Evolutionary conservation across 2,888 invertebrate species (phyloP), one percentile per base, ranked within the genome.

Genomic region (Diplolepis rosae): DNA sequence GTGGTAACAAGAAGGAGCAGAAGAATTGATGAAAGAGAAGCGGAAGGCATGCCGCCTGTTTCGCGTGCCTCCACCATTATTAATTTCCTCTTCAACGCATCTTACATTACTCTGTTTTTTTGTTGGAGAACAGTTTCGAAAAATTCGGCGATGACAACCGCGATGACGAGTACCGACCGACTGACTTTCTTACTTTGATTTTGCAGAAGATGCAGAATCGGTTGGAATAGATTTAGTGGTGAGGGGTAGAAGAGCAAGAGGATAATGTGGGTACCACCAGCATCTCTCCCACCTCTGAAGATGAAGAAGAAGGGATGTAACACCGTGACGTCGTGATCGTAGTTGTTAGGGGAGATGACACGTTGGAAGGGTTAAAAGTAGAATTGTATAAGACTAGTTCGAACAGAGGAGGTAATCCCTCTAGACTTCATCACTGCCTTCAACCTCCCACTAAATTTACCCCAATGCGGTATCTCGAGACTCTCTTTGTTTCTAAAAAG

Each of bases 161-260:
- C 77, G 71, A 65, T 76, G 77, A 77, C 78, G 80, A 80, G 80
- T 84, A 79, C 82, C 80, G 83, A 83, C 80, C 79, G 80, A 83
- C 83, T 83, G 82, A 81, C 83, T 80, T 83, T 81, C 80, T 83
- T 80, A 83, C 82, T 79, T 83, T 82, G 85, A 87, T 85, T 87
- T 85, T 86, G 87, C 85, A 83, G 83, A 87, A 86, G 83, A 83
- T 86, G 87, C 87, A 85, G 84, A 87, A 86, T 85, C 82, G 82
- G 79, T 79, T 73, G 76, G 75, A 77, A 77, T 73, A 69, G 76
- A 70, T 79, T 70, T 77, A 75, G 78, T 71, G 74, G 74, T 48
- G 50, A 69, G 69, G 50, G 70, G 68, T 76, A 77, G 75, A 74
- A 75, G 74, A 74, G 73, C 3, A 70, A 65, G 74, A 73, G 71